Evolutionary conservation across 2,888 invertebrate genomes (phyloP), one percentile per base, ranked within the genome.

Genomic region (Drosophila kokeensis): DNA sequence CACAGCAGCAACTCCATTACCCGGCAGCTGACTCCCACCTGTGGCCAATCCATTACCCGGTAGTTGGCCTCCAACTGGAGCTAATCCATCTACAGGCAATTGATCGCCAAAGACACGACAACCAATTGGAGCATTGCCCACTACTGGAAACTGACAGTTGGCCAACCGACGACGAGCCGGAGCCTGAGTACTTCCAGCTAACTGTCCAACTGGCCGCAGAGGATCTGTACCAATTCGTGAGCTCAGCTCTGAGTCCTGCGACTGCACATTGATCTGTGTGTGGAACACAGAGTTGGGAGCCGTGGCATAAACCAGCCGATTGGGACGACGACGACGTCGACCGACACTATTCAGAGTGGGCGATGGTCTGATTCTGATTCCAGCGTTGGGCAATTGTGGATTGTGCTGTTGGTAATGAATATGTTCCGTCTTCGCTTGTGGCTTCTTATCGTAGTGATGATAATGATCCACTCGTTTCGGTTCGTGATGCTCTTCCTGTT

Each of bases 281-380:
- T 90, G 91, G 48, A 90, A 90, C 6, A 90, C 84, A 3, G 89
- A 91, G 45, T 90, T 81, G 13, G 91, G 91, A 13, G 91, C 91
- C 34, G 73, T 78, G 8, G 89, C 86, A 48, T 88, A 90, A 15
- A 70, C 58, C n/a, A 90, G 64, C 1, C 83, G 81, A 48, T 73
- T 72, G 34, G 90, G 90, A 0, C 81, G 73, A 4, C 71, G 67
- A 5, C 69, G 65, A 6, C 87, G 77, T 2, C 74, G 62, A 10
- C 71, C 67, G 3, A 79, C 68, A 32, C 70, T 45, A 45, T 24
- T 65, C 30, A 75, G 78, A 0, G 70, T 75, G 7, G 75, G 71
- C 2, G 70, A 77, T 0, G 84, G 45, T 7, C 69, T 69, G 7
- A 84, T 15, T 24, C 7, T 72, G 2, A 89, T 54, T 0, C 60